Percentiles rank a stretch among this genome's conserved stretches.
These are phyloP conservation scores for Brachypodius melanocephalos DNA, from an alignment of 2,113 vertebrate genomes.

Conservation along the genomic window DNA sequence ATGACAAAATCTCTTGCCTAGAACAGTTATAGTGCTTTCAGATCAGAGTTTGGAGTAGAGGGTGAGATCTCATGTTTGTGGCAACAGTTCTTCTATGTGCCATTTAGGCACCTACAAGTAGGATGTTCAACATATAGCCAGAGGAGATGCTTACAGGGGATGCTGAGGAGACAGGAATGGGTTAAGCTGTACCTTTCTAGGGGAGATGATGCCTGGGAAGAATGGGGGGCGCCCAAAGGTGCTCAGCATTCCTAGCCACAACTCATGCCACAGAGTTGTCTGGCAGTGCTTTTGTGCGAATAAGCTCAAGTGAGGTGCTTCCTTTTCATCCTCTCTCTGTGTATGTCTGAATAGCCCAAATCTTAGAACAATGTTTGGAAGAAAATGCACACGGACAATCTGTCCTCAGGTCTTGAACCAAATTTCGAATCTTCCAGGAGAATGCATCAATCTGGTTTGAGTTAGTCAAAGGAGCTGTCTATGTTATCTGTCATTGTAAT, in stretches of 20 bases:
- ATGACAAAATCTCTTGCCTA: not conserved
- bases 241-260: not conserved
- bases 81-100: not conserved
- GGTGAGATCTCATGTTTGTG: not conserved
- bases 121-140: not conserved
- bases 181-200: not conserved
- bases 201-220: not conserved
- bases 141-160: not conserved
- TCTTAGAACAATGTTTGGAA: not conserved
- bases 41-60: not conserved
- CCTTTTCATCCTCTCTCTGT: not conserved
- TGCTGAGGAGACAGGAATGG: not conserved
- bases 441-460: not conserved
- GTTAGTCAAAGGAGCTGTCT: not conserved
- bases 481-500: not conserved
- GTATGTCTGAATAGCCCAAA: not conserved
- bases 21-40: not conserved
- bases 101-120: not conserved
- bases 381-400: not conserved
- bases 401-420: not conserved
- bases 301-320: not conserved
- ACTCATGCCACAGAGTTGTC: not conserved
- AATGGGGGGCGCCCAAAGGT: rapidly evolving
- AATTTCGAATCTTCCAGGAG: not conserved
- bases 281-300: not conserved